Evolutionary conservation across 2,113 vertebrate species (phyloP).

Genomic region (Chloropsis hardwickii): DNA sequence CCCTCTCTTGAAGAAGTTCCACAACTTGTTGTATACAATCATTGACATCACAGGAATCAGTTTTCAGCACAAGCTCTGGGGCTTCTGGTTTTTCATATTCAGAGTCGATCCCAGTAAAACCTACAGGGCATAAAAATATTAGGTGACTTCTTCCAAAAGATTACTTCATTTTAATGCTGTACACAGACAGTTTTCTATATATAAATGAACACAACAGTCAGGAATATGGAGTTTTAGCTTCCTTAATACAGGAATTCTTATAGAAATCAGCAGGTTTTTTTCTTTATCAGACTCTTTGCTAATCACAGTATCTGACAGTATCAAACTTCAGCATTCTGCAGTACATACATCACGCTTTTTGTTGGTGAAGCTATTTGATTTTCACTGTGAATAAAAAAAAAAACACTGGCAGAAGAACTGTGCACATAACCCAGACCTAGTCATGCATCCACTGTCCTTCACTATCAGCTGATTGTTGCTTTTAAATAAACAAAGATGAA

Average conservation of each 20-base stretch:
- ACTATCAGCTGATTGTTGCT: neutral
- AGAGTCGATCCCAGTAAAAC: constrained; percentile 96
- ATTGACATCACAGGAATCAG: constrained; percentile 91
- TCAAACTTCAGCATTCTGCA: neutral
- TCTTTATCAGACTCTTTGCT: neutral
- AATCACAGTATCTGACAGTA: neutral
- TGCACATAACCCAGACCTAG: neutral
- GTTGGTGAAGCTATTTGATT: neutral
- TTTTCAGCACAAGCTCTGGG: constrained; percentile 95
- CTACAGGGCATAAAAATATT: constrained; percentile 62
- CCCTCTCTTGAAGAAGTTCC: constrained; percentile 95
- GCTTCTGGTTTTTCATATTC: constrained; percentile 97
- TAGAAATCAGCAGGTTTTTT: neutral
- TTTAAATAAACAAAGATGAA: neutral
- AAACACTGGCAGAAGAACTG: neutral
- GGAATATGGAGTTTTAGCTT: neutral
- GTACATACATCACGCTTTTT: neutral
- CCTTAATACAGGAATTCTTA: neutral
- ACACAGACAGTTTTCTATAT: neutral
- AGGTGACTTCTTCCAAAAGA: neutral
- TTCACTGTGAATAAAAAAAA: neutral
- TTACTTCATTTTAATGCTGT: neutral
- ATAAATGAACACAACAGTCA: neutral
- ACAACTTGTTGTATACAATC: constrained; percentile 94
- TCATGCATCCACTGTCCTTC: neutral